Conservation (phyloP, 2,888 invertebrate genomes). For the Pardosa pseudoannulata region DNA sequence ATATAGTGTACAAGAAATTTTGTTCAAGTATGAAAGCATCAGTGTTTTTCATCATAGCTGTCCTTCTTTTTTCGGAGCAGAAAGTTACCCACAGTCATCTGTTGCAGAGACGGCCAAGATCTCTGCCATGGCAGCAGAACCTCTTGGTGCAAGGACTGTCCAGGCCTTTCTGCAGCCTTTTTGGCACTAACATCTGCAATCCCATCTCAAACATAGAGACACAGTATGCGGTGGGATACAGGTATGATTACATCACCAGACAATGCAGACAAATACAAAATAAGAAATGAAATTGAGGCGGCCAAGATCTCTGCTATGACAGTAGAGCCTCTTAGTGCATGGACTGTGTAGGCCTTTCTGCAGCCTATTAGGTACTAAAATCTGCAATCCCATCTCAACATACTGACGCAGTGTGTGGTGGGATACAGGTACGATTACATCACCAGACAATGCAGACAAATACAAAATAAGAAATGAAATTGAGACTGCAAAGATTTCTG, state of each 20-base stretch:
- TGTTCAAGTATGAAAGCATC: no score
- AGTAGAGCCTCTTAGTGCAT: slow-evolving; percentile 28
- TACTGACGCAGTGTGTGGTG: not conserved
- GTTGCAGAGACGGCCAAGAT: no score
- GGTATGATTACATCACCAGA: slow-evolving; percentile 29
- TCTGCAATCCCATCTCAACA: not conserved
- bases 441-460: slow-evolving; percentile 28
- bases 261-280: slow-evolving; percentile 32
- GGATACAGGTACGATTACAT: slow-evolving; percentile 40
- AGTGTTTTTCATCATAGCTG: no score
- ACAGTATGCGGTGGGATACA: slow-evolving; percentile 25
- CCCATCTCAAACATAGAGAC: not conserved
- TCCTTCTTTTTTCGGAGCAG: no score
- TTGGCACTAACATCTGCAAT: slow-evolving; percentile 27
- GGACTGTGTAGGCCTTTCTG: slow-evolving; percentile 46
- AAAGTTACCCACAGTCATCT: no score
- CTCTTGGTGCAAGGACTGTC: slow-evolving; percentile 47
- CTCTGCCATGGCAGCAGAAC: not conserved
- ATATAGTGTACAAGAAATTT: no score
- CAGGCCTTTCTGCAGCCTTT: slow-evolving; percentile 38
- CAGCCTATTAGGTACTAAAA: slow-evolving; percentile 31
- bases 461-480: slow-evolving; percentile 19
- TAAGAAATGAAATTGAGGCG: slow-evolving; percentile 13
- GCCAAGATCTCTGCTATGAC: not conserved
- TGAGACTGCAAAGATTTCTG: not conserved